phyloP scores from a whole-genome alignment of 1,140 invertebrate genomes.

The Drosophila pallidifrons region DNA sequence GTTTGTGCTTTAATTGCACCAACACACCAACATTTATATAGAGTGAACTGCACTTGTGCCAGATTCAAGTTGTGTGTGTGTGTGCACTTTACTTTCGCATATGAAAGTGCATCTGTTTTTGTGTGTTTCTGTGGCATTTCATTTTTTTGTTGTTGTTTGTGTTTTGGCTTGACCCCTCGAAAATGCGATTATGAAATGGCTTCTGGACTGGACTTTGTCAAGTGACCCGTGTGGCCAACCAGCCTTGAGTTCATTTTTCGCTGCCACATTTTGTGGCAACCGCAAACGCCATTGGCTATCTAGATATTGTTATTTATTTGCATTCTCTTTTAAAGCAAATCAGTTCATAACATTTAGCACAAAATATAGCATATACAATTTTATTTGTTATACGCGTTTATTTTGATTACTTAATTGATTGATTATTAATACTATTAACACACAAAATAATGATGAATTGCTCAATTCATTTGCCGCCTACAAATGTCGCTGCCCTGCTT shows the following conservation, averaged over 20 bases:
- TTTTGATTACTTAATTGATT: background rate
- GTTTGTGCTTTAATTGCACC: no score
- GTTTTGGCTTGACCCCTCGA: conserved; percentile 1
- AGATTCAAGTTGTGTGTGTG: no score
- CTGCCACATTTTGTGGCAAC: background rate
- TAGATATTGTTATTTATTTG: background rate
- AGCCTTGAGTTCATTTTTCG: conserved; percentile 57
- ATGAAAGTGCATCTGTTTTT: conserved; percentile 63
- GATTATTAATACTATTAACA: no score
- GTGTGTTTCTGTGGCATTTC: conserved; percentile 4
- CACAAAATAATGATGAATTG: no score
- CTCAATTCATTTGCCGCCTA: no score
- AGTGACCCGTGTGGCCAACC: conserved; percentile 18
- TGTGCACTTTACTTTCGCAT: conserved; percentile 49
- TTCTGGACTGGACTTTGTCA: conserved; percentile 10
- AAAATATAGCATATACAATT: background rate
- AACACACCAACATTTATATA: no score
- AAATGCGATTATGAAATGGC: conserved; percentile 53
- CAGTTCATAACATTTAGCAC: background rate
- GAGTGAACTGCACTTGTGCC: no score
- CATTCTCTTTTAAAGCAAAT: background rate
- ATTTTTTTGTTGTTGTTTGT: conserved; percentile 16
- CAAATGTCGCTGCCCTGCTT: no score
- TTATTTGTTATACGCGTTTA: background rate
- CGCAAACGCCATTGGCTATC: background rate